A percentile compares a stretch with the other conserved stretches of the same genome.
These are phyloP conservation scores for Cladorhizidae sp. DNA, from an alignment of 37 sponge, comb jelly and placozoan species.

Conservation along the genomic window DNA sequence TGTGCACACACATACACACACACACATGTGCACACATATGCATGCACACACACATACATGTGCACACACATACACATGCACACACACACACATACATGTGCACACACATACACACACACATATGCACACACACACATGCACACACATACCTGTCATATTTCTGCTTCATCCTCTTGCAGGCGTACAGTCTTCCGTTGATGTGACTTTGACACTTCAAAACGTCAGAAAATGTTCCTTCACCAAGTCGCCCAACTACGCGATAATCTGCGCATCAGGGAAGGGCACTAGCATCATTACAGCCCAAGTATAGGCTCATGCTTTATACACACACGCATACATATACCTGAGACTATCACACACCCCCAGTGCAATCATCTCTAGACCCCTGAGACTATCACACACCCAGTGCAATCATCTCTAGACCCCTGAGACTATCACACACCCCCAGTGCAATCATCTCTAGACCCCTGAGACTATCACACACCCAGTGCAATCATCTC, in stretches of 20 bases:
- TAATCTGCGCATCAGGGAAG: slow-evolving; percentile 63
- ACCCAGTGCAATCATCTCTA: no score
- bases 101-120: slow-evolving; percentile 40
- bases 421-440: no score
- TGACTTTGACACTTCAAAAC: slow-evolving; percentile 95
- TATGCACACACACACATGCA: slow-evolving; percentile 1
- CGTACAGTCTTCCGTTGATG: slow-evolving; percentile 90
- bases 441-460: no score
- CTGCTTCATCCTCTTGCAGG: slow-evolving; percentile 98
- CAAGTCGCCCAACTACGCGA: slow-evolving; percentile 82
- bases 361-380: no score
- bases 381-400: no score
- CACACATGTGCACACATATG: neutral
- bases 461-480: no score
- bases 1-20: no score
- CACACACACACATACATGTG: neutral
- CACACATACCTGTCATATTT: slow-evolving; percentile 74
- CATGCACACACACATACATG: neutral
- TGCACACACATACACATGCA: slow-evolving; percentile 26
- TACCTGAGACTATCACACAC: no score
- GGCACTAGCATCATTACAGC: no score
- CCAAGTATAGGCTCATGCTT: no score
- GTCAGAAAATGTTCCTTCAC: slow-evolving; percentile 99
- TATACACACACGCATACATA: no score
- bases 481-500: no score